Conservation (phyloP, 2,888 invertebrate species). For the Platycnemis pennipes region DNA sequence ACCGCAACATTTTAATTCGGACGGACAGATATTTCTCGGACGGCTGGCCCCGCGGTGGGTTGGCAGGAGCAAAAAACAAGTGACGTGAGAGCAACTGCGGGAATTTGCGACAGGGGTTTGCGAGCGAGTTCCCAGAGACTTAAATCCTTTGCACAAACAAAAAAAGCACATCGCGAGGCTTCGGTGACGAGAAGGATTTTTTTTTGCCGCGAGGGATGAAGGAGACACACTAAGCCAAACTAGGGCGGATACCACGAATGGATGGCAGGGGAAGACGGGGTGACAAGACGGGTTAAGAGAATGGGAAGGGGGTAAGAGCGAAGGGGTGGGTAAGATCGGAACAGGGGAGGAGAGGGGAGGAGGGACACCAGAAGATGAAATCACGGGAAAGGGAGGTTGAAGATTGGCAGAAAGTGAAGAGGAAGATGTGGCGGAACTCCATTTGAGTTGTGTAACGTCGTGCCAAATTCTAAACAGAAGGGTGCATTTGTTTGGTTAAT, state of each 20-base stretch:
- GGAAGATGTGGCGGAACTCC: too few species aligned
- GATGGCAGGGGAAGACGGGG: conserved; percentile 35
- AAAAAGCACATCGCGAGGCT: background rate
- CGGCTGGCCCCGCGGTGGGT: too few species aligned
- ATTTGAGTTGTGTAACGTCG: too few species aligned
- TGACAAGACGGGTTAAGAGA: background rate
- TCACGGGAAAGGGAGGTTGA: background rate
- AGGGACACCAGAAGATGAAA: background rate
- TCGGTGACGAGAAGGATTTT: background rate
- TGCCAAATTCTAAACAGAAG: too few species aligned
- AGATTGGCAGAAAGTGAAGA: background rate
- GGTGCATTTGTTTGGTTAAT: too few species aligned
- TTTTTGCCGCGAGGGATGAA: background rate
- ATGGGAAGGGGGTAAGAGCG: background rate
- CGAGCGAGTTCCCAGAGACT: background rate
- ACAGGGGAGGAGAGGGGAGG: background rate
- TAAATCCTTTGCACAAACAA: background rate
- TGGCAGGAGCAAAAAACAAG: too few species aligned
- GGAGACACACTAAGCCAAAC: background rate
- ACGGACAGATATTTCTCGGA: too few species aligned
- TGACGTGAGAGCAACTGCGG: too few species aligned
- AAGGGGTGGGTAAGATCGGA: background rate
- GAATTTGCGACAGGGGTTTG: background rate
- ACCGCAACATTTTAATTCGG: too few species aligned
- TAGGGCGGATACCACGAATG: background rate